phyloP scores from a whole-genome alignment of 2,888 invertebrate species.

The Caenorhabditis doughertyi region DNA sequence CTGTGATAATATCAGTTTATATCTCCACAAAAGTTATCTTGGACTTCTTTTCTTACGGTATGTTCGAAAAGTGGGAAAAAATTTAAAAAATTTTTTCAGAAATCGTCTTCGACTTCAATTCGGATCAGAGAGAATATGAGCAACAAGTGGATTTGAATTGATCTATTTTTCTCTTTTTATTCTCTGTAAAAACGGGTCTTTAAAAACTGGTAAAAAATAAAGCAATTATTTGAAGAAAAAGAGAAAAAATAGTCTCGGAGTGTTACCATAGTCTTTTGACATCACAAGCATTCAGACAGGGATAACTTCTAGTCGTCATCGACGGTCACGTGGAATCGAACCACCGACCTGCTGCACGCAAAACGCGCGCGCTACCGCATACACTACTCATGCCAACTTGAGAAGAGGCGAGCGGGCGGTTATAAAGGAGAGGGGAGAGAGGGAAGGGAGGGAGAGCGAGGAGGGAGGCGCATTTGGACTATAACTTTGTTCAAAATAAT shows the following conservation, averaged over 20 bases:
- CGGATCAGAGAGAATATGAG: slow-evolving; percentile 3
- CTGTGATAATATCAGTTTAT: slow-evolving; percentile 9
- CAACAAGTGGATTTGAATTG: slow-evolving; percentile 14
- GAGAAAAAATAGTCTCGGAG: slow-evolving; percentile 55
- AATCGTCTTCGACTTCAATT: slow-evolving; percentile 34
- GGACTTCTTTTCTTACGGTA: slow-evolving; percentile 30
- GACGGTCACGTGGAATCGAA: slow-evolving; percentile 44
- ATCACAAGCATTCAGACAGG: slow-evolving; percentile 68
- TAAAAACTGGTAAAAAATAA: slow-evolving; percentile 8
- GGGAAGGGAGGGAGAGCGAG: background rate
- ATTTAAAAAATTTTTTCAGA: too few relatives aligned
- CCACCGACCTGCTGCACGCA: slow-evolving; percentile 28
- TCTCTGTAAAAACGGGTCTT: background rate
- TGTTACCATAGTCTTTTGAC: slow-evolving; percentile 68
- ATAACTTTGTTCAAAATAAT: too few relatives aligned
- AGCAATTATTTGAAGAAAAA: background rate
- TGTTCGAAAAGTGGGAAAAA: too few relatives aligned
- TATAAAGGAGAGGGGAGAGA: background rate
- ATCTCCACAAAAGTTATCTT: slow-evolving; percentile 21
- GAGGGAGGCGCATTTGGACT: too few relatives aligned
- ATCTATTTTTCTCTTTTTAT: background rate
- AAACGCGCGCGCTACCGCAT: slow-evolving; percentile 25
- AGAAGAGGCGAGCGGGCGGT: too few relatives aligned
- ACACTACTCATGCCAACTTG: slow-evolving; percentile 22
- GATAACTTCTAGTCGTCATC: slow-evolving; percentile 67